These are phyloP conservation scores for Hypolimnas misippus DNA, from an alignment of 2,888 invertebrate species.

Conservation along the genomic window DNA sequence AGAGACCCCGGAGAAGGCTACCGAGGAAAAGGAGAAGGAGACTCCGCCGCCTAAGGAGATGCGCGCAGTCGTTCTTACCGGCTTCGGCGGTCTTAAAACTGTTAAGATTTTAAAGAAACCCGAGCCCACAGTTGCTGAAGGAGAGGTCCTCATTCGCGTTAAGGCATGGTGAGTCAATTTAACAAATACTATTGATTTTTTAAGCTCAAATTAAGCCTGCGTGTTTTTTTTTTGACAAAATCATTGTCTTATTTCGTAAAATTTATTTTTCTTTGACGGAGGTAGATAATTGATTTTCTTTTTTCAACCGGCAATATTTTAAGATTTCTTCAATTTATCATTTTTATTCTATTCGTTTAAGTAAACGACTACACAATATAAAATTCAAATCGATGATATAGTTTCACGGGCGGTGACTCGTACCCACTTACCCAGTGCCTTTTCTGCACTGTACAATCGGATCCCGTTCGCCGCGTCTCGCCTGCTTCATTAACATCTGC, in stretches of 20 bases:
- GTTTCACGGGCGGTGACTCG: conserved; percentile 43
- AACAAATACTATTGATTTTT: neutral
- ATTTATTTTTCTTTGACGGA: neutral
- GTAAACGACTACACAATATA: neutral
- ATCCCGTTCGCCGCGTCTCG: conserved; percentile 53
- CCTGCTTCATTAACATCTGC: conserved; percentile 72
- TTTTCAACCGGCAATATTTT: neutral
- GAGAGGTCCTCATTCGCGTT: conserved; percentile 92
- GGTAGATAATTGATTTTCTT: neutral
- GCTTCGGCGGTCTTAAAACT: conserved; percentile 93
- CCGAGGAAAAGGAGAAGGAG: conserved; percentile 83
- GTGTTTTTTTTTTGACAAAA: neutral
- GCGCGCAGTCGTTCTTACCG: conserved; percentile 92
- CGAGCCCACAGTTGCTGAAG: conserved; percentile 88
- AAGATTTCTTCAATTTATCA: neutral
- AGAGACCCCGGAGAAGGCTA: conserved; percentile 80
- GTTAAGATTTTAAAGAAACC: conserved; percentile 93
- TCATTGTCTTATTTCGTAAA: neutral
- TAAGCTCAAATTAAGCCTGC: neutral
- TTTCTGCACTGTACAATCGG: conserved; percentile 43
- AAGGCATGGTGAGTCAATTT: conserved; percentile 91
- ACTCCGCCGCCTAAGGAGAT: conserved; percentile 89
- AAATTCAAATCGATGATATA: conserved; percentile 29
- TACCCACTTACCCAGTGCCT: conserved; percentile 51
- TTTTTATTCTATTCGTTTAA: conserved; percentile 5